Conservation (phyloP, 2,797 vertebrate genomes). For the Centroberyx gerrardi region DNA sequence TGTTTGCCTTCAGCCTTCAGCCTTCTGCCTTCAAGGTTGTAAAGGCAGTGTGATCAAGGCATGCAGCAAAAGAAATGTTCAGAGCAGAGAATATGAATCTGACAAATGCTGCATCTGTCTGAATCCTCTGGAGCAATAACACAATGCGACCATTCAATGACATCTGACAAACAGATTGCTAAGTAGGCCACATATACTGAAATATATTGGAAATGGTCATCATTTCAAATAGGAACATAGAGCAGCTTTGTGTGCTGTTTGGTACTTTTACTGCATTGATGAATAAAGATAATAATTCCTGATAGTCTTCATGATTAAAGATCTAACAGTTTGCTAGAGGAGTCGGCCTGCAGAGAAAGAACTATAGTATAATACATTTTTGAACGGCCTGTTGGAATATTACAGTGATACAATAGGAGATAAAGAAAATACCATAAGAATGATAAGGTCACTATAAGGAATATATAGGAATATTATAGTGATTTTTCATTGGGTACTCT, state of each 20-base stretch:
- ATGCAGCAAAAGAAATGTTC: slow-evolving; percentile 39
- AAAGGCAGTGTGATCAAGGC: slow-evolving; percentile 11
- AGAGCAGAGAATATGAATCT: slow-evolving; percentile 30
- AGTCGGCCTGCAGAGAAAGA: background rate
- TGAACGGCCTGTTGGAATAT: background rate
- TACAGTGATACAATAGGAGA: background rate
- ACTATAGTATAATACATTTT: background rate
- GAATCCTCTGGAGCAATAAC: slow-evolving; percentile 17
- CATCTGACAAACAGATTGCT: slow-evolving; percentile 45
- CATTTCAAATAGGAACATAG: slow-evolving; percentile 17
- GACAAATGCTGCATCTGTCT: slow-evolving; percentile 43
- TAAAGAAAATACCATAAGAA: background rate
- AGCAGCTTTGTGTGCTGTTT: background rate
- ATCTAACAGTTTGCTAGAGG: background rate
- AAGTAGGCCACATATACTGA: slow-evolving; percentile 7
- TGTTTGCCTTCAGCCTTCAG: slow-evolving; percentile 30
- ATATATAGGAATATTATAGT: background rate
- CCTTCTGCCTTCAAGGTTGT: slow-evolving; percentile 8
- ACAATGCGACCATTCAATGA: slow-evolving; percentile 43
- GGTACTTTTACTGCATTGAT: background rate
- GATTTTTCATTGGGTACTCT: background rate
- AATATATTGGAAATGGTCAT: slow-evolving; percentile 33
- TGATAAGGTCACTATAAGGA: background rate
- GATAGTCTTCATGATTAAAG: background rate
- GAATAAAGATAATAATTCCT: background rate